Evolutionary conservation across 2,888 invertebrate species (phyloP), one percentile per base, ranked within the genome.

Genomic region (Folsomia manolachei): DNA sequence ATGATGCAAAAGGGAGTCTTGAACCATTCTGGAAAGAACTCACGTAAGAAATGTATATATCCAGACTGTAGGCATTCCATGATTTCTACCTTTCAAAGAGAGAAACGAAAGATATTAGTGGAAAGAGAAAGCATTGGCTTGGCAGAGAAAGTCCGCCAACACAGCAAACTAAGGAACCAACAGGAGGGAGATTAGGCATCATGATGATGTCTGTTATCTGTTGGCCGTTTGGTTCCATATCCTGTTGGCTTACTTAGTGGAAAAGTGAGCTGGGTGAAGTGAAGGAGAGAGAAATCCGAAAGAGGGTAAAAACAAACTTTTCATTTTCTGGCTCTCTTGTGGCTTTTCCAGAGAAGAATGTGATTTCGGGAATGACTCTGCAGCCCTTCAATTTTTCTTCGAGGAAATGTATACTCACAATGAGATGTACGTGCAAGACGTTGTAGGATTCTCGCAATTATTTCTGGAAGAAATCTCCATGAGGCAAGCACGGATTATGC

Each of bases 381-480:
- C 89, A 67, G 87, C 89, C 18, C 87, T 94, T 64, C 88, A 90
- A 78, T 78, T 83, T 0, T 92, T 90, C 82, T 83, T 93, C 0
- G 92, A 93, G 83, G 86, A 89, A 64, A 93, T 93, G 0, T 93
- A 93, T 81, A 87, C 90, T 68, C 88, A 88, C 0, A 93, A 94
- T 81, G 93, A 93, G 76, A 94, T 94, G 82, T 93, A 93, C 81
- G 89, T 93, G 1, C 90, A 90, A 82, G 90, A 93, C 81, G 87
- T 92, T 0, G 88, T 91, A 0, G 89, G 88, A 71, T 88, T 91
- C 71, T 88, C 89, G 0, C 85, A 90, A 53, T 89, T 89, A 67
- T 86, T 92, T 1, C 84, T 92, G 61, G 92, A 94, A 79, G 92
- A 94, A 82, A 86, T 93, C 82, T 90, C 93, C 0, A 74, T 81